Evolutionary conservation across 2,797 vertebrate genomes (phyloP).

Genomic region (Oophaga sylvatica): DNA sequence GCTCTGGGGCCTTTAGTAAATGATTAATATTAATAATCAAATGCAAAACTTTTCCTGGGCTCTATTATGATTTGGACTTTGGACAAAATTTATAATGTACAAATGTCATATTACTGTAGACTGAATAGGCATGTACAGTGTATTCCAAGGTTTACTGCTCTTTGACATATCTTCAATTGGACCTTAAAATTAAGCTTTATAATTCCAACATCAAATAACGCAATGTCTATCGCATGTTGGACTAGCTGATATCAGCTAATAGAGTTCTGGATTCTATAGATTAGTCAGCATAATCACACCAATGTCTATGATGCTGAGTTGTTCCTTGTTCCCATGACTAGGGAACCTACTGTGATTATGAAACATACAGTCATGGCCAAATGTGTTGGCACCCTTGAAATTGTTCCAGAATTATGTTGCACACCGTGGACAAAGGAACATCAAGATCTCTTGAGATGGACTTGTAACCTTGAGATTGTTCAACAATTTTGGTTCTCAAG

Average conservation of each 20-base stretch:
- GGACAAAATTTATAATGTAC: not conserved
- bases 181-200: not conserved
- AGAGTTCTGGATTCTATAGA: not conserved
- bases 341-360: too few species aligned
- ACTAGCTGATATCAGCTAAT: not conserved
- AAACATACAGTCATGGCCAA: too few species aligned
- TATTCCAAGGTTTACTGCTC: not conserved
- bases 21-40: slow-evolving; percentile 2
- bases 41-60: not conserved
- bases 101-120: not conserved
- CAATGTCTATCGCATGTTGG: not conserved
- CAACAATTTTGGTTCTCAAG: too few species aligned
- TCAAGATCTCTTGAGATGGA: too few species aligned
- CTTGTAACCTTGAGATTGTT: too few species aligned
- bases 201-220: not conserved
- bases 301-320: not conserved
- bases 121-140: not conserved
- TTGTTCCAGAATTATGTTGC: too few species aligned
- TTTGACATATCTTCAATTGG: not conserved
- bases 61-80: not conserved
- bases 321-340: not conserved
- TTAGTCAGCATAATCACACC: not conserved
- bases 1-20: not conserved
- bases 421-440: too few species aligned
- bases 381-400: too few species aligned